Base-by-base conservation (phyloP, 2,113 vertebrate genomes). In the Equus przewalskii region DNA sequence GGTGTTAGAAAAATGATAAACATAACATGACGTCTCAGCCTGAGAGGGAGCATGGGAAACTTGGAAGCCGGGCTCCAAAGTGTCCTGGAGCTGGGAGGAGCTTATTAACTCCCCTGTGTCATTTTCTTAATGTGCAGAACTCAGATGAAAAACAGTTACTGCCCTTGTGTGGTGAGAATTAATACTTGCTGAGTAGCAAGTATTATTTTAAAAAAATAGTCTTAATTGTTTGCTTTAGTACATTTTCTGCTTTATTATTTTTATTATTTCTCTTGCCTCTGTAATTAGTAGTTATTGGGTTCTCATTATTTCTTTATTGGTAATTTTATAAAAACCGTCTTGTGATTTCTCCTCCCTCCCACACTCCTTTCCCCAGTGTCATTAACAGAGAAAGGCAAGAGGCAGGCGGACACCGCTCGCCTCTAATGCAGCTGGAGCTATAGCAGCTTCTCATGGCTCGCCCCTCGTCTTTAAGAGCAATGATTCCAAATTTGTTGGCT, bases 141-240 rank as follows among this genome's bases (percentile, higher is more conserved):
- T 92, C 70, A 15, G 22, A 44, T 51, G 78, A 84, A 46, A 64
- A 72, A 62, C 16, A 33, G 69, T 81, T 12, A 2, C 87, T 56
- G 92, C 62, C 80, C 76, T 81, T 46, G 67, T 70, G 62, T 49
- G 64, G 82, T 67, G 73, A 82, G 72, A 96, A 91, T 87, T 69
- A 93, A 91, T 89, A 88, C 72, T 89, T 91, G 60, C 72, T 65
- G 67, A 97, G 85, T 92, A 83, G 18, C 81, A 94, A 92, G 90
- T 28, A 79, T 82, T 95, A 33, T 93, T 97, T 95, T 91, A 88
- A 97, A 96, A 84, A 97, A 97, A 58, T 79, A 93, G 62, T 79
- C 94, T 72, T 97, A 95, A 98, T 96, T 97, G 88, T 97, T 95
- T 88, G 96, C 90, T 92, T 92, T 96, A 41, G 95, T 98, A 89